Evolutionary conservation across 2,113 vertebrate species (phyloP), one percentile per base, ranked within the genome.

Genomic region (Myrmecobius fasciatus): DNA sequence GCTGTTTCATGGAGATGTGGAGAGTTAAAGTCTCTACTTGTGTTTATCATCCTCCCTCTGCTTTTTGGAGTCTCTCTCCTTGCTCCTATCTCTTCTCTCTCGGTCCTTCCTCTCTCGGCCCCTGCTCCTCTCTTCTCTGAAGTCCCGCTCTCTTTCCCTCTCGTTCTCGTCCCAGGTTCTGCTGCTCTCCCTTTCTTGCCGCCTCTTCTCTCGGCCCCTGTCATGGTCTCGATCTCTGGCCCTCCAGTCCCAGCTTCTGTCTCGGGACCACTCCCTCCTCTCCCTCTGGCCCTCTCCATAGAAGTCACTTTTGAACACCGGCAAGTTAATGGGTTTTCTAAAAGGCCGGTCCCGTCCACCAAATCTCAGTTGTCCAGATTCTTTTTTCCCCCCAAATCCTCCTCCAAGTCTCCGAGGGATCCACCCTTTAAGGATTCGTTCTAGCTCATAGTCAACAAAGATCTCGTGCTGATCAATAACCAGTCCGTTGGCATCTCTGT

Each of bases 261-360:
- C 99, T 56, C 98, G 98, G 91, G 98, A 98, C 89, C 98, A 98
- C 10, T 97, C 98, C 91, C 98, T 97, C 93, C 98, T 98, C 11
- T 98, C 98, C 54, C 96, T 95, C 8, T 97, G 97, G 0, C 98
- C 98, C 91, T 99, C 98, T 47, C 97, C 94, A 6, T 95, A 98
- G 5, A 97, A 96, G 53, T 99, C 98, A 0, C 52, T 98, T 36
- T 97, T 98, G 89, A 98, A 95, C 0, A 97, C 94, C 0, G 99
- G 99, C 94, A 99, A 96, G 95, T 99, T 99, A 46, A 99, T 99
- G 54, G 99, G 99, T 91, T 99, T 99, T 1, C 99, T 98, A 97
- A 99, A 99, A 20, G 99, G 99, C 91, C 99, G 98, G 97, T 99
- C 99, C 93, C 99, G 98, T 9, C 99, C 99, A 31, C 99, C 99